phyloP scores from a whole-genome alignment of 1,140 invertebrate genomes.

The Leptinotarsa lineolata region DNA sequence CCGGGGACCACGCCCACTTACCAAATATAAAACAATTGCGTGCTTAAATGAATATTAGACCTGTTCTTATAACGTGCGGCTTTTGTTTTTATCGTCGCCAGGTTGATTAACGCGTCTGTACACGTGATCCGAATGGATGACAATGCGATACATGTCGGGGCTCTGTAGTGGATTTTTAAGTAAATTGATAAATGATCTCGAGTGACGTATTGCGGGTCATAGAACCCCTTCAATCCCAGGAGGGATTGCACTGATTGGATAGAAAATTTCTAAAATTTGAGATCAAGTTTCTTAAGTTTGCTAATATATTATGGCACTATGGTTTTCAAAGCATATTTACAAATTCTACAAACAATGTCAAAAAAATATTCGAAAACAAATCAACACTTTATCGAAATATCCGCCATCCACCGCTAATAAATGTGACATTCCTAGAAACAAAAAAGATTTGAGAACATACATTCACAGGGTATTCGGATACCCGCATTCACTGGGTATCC shows the following conservation, averaged over 20 bases:
- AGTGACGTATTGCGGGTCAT: neutral
- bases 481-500: too few relatives aligned
- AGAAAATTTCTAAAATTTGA: too few relatives aligned
- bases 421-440: too few relatives aligned
- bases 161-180: neutral
- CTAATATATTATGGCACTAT: too few relatives aligned
- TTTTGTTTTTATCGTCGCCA: conserved; percentile 21
- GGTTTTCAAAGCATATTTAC: too few relatives aligned
- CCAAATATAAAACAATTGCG: conserved; percentile 33
- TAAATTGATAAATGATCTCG: conserved; percentile 1
- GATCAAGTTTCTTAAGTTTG: too few relatives aligned
- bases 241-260: neutral
- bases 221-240: neutral
- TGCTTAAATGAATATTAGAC: conserved; percentile 30
- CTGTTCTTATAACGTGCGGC: conserved; percentile 19
- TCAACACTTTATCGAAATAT: too few relatives aligned
- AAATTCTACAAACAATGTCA: too few relatives aligned
- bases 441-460: too few relatives aligned
- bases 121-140: conserved; percentile 22
- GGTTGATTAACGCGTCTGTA: conserved; percentile 26
- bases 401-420: too few relatives aligned
- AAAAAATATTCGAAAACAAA: too few relatives aligned
- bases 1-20: conserved; percentile 33
- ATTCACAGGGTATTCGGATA: too few relatives aligned
- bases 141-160: neutral